Conservation (phyloP, 2,888 invertebrate genomes). For the Leucoma salicis region DNA sequence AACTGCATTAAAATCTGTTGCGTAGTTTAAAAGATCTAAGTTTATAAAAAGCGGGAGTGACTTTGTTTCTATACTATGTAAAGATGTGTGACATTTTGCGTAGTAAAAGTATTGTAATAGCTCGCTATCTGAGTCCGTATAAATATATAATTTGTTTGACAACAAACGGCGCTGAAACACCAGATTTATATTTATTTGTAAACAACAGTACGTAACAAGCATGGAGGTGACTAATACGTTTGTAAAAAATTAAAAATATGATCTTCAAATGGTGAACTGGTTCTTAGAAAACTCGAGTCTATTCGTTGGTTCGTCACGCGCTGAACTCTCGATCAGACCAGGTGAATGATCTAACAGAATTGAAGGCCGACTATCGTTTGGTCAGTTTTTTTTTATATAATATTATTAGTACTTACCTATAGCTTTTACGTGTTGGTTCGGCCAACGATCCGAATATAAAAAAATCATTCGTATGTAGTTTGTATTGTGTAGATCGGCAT, state of each 20-base stretch:
- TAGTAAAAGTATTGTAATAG: too few relatives aligned
- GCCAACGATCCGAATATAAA: constrained; percentile 55
- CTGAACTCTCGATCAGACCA: constrained; percentile 34
- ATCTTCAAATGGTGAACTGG: constrained; percentile 18
- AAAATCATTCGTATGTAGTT: constrained; percentile 32
- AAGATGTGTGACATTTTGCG: too few relatives aligned
- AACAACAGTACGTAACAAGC: constrained; percentile 15
- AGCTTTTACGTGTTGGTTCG: constrained; percentile 50
- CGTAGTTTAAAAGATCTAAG: too few relatives aligned
- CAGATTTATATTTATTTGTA: constrained; percentile 22
- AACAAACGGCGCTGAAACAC: not conserved
- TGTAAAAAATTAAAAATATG: constrained; percentile 28
- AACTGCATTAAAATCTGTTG: too few relatives aligned
- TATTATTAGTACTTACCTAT: constrained; percentile 52
- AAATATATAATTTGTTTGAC: constrained; percentile 1
- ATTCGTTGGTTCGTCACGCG: constrained; percentile 42
- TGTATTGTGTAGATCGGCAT: constrained; percentile 27
- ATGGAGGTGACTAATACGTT: constrained; percentile 24
- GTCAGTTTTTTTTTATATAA: constrained; percentile 61
- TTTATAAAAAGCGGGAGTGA: too few relatives aligned
- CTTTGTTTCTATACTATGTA: too few relatives aligned
- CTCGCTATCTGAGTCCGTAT: too few relatives aligned
- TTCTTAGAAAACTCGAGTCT: constrained; percentile 25
- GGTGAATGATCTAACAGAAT: constrained; percentile 71
- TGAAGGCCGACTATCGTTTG: constrained; percentile 73